A percentile compares a stretch with the other conserved stretches of the same genome.
phyloP scores from a whole-genome alignment of 2,888 invertebrate genomes.

The Drosophila neotestacea region DNA sequence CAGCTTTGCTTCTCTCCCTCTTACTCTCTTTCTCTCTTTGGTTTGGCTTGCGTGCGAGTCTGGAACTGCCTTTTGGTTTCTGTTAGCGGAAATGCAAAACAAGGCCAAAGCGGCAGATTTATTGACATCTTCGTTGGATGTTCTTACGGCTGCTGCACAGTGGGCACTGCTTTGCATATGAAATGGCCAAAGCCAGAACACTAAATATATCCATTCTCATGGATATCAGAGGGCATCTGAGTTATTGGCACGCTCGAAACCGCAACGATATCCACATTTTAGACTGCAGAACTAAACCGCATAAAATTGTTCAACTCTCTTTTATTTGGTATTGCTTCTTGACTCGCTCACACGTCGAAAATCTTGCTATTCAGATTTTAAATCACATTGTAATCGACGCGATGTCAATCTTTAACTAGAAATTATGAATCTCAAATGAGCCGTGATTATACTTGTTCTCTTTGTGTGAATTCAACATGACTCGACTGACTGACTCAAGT shows the following conservation, averaged over 20 bases:
- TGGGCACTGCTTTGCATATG: constrained; percentile 72
- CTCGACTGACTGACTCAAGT: constrained; percentile 9
- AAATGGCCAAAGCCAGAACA: constrained; percentile 49
- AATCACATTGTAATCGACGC: constrained; percentile 42
- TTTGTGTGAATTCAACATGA: constrained; percentile 66
- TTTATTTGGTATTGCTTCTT: constrained; percentile 18
- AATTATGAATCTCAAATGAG: constrained; percentile 76
- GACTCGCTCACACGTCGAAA: constrained; percentile 33
- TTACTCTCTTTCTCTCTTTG: neutral
- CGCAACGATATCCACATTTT: constrained; percentile 13
- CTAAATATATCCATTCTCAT: constrained; percentile 54
- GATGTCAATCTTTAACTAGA: constrained; percentile 62
- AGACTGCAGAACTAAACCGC: constrained; percentile 7
- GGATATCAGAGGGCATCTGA: constrained; percentile 56
- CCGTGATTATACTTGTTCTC: constrained; percentile 13
- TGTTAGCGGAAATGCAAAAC: constrained; percentile 82
- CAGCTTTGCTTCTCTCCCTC: neutral
- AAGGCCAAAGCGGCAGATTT: constrained; percentile 83
- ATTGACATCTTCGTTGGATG: constrained; percentile 81
- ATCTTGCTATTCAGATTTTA: constrained; percentile 36
- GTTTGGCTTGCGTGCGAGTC: constrained; percentile 64
- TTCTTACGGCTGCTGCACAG: constrained; percentile 25
- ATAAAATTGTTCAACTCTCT: constrained; percentile 26
- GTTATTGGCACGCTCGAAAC: constrained; percentile 62
- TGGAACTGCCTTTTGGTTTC: constrained; percentile 49